These are phyloP conservation scores for Drosophila flavopinicola DNA, from an alignment of 2,888 invertebrate species.

Conservation along the genomic window DNA sequence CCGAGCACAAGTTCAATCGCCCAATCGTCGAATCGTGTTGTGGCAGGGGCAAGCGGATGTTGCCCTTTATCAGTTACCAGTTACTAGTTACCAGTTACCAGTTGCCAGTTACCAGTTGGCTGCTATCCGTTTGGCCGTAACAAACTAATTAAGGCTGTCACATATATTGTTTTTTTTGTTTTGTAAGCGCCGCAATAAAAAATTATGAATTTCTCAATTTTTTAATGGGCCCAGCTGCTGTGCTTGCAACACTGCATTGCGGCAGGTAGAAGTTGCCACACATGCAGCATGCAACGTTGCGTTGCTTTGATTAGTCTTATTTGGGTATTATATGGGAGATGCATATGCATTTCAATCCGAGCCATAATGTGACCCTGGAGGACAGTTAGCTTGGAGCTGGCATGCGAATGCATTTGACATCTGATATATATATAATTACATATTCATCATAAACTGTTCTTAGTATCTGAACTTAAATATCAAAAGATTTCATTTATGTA, in stretches of 20 bases:
- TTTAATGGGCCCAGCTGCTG: constrained; percentile 52
- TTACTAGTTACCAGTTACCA: constrained; percentile 23
- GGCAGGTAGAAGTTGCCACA: constrained; percentile 31
- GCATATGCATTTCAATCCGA: too few relatives aligned
- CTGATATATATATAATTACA: too few relatives aligned
- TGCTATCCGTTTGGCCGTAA: constrained; percentile 16
- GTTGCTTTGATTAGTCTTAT: constrained; percentile 24
- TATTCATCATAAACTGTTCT: too few relatives aligned
- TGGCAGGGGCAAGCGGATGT: constrained; percentile 65
- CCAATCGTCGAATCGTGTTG: constrained; percentile 31
- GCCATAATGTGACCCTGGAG: too few relatives aligned
- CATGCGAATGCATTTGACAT: too few relatives aligned
- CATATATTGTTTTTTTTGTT: constrained; percentile 28
- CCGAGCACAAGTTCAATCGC: constrained; percentile 48
- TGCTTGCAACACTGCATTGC: background rate
- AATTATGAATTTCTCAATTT: constrained; percentile 45
- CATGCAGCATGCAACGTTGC: constrained; percentile 6
- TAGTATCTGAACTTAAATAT: too few relatives aligned
- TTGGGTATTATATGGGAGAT: too few relatives aligned
- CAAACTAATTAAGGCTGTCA: constrained; percentile 61
- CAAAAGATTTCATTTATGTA: too few relatives aligned
- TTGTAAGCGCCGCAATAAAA: constrained; percentile 23
- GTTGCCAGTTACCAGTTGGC: constrained; percentile 24
- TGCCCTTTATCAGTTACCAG: constrained; percentile 51
- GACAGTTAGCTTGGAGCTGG: too few relatives aligned